A percentile compares a stretch with the other conserved stretches of the same genome.
Evolutionary conservation across 2,113 vertebrate genomes (phyloP).

Genomic region (Macrotis lagotis): DNA sequence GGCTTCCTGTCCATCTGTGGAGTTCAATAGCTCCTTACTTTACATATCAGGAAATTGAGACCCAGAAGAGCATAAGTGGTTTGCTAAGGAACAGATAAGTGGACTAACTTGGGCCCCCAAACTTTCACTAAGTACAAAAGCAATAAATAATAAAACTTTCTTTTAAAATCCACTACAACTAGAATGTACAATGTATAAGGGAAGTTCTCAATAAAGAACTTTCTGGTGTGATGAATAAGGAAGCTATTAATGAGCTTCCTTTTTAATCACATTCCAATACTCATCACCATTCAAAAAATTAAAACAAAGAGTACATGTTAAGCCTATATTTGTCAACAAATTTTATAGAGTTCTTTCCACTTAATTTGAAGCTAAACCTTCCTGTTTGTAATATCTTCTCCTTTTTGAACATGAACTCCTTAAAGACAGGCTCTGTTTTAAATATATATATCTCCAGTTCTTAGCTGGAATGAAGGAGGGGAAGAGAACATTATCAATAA

Average conservation of each 20-base stretch:
- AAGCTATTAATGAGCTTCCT: constrained; percentile 12
- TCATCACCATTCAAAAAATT: no score
- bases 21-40: not conserved
- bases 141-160: no score
- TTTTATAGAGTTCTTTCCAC: not conserved
- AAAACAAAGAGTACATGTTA: no score
- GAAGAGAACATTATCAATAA: not conserved
- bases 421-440: not conserved
- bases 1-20: no score
- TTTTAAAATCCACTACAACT: no score
- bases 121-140: no score
- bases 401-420: not conserved
- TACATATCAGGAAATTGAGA: not conserved
- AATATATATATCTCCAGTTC: not conserved
- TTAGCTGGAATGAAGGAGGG: not conserved
- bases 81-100: no score
- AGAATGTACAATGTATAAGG: not conserved
- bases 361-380: not conserved
- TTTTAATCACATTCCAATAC: constrained; percentile 23
- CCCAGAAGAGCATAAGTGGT: not conserved
- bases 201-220: constrained; percentile 34
- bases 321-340: no score
- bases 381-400: not conserved
- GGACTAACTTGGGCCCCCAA: no score
- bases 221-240: constrained; percentile 9